These are phyloP conservation scores for Electrona antarctica DNA, from an alignment of 2,113 vertebrate genomes.

Conservation along the genomic window DNA sequence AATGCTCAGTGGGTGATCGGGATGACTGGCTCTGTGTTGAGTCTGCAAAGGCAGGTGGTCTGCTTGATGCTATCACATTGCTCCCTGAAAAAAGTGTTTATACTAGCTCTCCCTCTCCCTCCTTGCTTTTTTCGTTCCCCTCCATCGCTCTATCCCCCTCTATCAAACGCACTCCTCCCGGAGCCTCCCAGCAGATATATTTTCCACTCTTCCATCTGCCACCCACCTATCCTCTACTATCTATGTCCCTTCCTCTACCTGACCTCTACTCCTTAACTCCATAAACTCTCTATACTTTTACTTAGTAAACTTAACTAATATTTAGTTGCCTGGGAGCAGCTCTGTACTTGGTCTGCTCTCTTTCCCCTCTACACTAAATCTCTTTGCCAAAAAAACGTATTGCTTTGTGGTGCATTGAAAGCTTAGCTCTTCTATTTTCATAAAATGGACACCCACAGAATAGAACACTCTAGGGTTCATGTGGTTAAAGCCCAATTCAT, in stretches of 20 bases:
- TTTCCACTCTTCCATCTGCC: neutral
- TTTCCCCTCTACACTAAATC: too few species aligned
- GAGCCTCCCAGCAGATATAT: neutral
- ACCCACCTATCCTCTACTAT: neutral
- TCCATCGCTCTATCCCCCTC: neutral
- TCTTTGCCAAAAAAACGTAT: too few species aligned
- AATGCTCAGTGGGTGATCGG: slow-evolving; percentile 15
- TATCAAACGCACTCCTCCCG: neutral
- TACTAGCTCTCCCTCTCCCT: neutral
- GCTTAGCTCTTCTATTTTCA: too few species aligned
- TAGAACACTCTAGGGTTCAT: too few species aligned
- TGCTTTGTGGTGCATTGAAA: too few species aligned
- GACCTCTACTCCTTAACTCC: neutral
- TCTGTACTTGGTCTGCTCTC: too few species aligned
- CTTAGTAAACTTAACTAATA: too few species aligned
- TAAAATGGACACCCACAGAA: too few species aligned
- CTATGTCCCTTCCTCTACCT: neutral
- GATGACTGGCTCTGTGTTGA: slow-evolving; percentile 24
- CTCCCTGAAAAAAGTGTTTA: neutral
- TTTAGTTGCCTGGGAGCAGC: too few species aligned
- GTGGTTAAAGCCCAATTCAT: too few species aligned
- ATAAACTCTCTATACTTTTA: neutral
- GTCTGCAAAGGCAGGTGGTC: slow-evolving; percentile 11
- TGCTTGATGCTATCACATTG: slow-evolving; percentile 7
- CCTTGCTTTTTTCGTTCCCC: neutral